Conservation (phyloP, 2,888 invertebrate species). For the Cephus pygmeus region DNA sequence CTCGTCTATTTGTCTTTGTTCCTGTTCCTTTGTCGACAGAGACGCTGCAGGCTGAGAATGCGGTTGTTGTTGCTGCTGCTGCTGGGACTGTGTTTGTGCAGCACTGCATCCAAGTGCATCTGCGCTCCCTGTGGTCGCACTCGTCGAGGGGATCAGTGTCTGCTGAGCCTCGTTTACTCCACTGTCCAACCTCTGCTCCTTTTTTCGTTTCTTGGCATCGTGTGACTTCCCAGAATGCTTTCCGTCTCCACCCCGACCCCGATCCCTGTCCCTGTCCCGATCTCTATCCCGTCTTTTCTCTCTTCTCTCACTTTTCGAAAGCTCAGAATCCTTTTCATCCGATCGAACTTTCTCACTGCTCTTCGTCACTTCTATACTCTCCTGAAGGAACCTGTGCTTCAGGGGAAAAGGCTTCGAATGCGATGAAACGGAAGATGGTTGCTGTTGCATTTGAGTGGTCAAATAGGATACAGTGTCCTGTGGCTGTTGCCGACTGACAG, state of each 20-base stretch:
- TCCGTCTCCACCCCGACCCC: neutral
- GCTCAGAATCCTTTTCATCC: conserved; percentile 46
- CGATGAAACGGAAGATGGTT: conserved; percentile 19
- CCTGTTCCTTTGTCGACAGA: conserved; percentile 56
- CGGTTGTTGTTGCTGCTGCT: neutral
- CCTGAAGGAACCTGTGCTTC: conserved; percentile 52
- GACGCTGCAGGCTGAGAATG: conserved; percentile 25
- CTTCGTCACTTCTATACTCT: conserved; percentile 38
- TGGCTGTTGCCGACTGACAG: neutral
- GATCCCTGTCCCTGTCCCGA: no score
- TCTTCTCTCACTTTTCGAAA: conserved; percentile 43
- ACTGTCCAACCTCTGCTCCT: conserved; percentile 39
- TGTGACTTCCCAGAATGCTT: conserved; percentile 45
- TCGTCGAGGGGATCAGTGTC: neutral
- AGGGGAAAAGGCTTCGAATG: conserved; percentile 37
- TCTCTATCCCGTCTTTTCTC: conserved; percentile 37
- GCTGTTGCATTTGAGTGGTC: neutral
- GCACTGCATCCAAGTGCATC: neutral
- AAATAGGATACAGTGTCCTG: neutral
- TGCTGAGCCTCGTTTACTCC: neutral
- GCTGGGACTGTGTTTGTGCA: neutral
- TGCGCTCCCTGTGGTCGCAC: neutral
- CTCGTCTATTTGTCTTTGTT: conserved; percentile 61
- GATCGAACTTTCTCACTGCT: conserved; percentile 34
- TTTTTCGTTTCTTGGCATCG: conserved; percentile 45